Conservation (phyloP, 2,888 invertebrate species). For the Anagyrus pseudococci region DNA sequence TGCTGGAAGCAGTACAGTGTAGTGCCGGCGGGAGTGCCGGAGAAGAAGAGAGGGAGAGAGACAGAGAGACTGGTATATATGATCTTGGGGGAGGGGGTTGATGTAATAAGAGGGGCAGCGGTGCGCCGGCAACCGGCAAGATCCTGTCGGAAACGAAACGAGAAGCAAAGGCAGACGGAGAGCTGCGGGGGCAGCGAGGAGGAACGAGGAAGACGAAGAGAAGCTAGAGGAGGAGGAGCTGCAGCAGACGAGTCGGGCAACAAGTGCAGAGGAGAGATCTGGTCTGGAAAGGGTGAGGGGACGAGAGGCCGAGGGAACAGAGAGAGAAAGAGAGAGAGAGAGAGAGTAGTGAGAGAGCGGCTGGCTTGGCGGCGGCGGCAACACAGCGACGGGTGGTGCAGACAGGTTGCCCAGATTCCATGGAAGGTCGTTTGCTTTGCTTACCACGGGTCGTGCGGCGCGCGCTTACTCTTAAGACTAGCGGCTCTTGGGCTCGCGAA, state of each 20-base stretch:
- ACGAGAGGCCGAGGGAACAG: slow-evolving; percentile 19
- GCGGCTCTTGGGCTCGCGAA: neutral
- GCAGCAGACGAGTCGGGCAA: too few species aligned
- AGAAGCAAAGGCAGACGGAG: slow-evolving; percentile 25
- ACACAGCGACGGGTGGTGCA: slow-evolving; percentile 56
- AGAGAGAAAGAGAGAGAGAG: slow-evolving; percentile 28
- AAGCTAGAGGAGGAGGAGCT: too few species aligned
- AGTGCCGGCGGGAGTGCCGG: slow-evolving; percentile 6
- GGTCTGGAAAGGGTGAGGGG: too few species aligned
- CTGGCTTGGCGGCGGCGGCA: slow-evolving; percentile 44
- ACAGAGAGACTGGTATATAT: slow-evolving; percentile 28
- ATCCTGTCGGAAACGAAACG: slow-evolving; percentile 30
- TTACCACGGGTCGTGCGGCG: slow-evolving; percentile 55
- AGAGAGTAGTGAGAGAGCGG: slow-evolving; percentile 18
- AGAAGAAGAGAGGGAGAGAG: slow-evolving; percentile 12
- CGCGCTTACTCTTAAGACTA: slow-evolving; percentile 1
- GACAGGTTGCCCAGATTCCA: slow-evolving; percentile 63
- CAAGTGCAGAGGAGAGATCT: too few species aligned
- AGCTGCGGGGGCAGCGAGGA: slow-evolving; percentile 26
- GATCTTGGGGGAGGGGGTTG: slow-evolving; percentile 35
- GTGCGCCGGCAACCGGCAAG: slow-evolving; percentile 17
- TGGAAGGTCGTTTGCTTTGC: slow-evolving; percentile 63
- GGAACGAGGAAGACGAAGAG: too few species aligned
- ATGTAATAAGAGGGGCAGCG: slow-evolving; percentile 39
- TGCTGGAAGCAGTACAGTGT: too few species aligned